A percentile compares a stretch with the other conserved stretches of the same genome.
phyloP scores from a whole-genome alignment of 2,888 invertebrate genomes.

The Acleris literana region DNA sequence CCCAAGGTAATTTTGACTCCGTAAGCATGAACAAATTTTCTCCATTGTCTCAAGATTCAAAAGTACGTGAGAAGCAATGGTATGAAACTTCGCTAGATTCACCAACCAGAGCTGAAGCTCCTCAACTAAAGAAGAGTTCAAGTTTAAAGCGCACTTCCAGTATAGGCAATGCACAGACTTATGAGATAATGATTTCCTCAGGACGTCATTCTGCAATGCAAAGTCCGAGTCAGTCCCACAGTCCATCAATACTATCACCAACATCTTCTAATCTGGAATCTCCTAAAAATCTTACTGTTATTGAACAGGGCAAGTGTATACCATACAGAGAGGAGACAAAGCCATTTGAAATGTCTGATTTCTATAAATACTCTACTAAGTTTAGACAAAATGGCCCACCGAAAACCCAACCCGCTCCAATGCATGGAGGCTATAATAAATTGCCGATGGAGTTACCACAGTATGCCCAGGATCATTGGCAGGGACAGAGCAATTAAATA shows the following conservation, averaged over 20 bases:
- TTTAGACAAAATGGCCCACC: slow-evolving; percentile 86
- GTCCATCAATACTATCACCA: slow-evolving; percentile 70
- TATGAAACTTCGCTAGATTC: slow-evolving; percentile 87
- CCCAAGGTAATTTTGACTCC: slow-evolving; percentile 69
- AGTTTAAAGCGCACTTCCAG: slow-evolving; percentile 82
- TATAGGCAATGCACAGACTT: slow-evolving; percentile 79
- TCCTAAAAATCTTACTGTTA: slow-evolving; percentile 92
- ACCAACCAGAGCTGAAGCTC: slow-evolving; percentile 68
- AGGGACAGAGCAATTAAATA: slow-evolving; percentile 61
- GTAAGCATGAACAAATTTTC: slow-evolving; percentile 74
- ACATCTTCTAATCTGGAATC: slow-evolving; percentile 87
- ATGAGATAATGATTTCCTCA: slow-evolving; percentile 72
- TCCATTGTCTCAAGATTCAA: slow-evolving; percentile 72
- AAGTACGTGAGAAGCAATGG: slow-evolving; percentile 86
- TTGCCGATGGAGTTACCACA: slow-evolving; percentile 75
- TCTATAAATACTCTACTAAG: slow-evolving; percentile 98
- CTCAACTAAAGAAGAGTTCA: slow-evolving; percentile 70
- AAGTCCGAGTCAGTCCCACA: slow-evolving; percentile 68
- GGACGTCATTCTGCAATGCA: slow-evolving; percentile 77
- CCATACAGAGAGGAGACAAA: slow-evolving; percentile 97
- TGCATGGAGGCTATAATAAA: slow-evolving; percentile 66
- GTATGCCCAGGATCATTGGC: slow-evolving; percentile 73
- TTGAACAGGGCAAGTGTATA: slow-evolving; percentile 94
- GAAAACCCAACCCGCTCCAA: slow-evolving; percentile 57
- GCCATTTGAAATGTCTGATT: slow-evolving; percentile 99